phyloP scores from a whole-genome alignment of 2,113 vertebrate species.

The Cercocebus atys region DNA sequence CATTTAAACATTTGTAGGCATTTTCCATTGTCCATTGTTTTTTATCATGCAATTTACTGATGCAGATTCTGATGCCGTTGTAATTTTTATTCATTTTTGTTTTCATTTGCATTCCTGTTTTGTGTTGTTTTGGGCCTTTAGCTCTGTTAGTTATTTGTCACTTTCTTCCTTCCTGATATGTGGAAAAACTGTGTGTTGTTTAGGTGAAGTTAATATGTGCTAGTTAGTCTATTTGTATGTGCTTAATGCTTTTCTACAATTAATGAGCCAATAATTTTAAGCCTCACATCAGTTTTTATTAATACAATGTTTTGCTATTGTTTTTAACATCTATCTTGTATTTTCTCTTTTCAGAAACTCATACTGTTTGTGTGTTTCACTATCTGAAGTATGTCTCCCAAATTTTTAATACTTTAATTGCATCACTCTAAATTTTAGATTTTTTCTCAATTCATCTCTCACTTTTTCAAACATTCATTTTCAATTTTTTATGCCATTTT shows the following conservation, averaged over 20 bases:
- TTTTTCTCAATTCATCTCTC: not conserved
- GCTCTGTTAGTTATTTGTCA: not conserved
- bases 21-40: not conserved
- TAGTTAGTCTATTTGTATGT: fast-evolving
- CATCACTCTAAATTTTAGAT: not conserved
- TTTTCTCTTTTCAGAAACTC: not conserved
- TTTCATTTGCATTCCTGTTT: not conserved
- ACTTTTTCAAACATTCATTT: not conserved
- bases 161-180: not conserved
- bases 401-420: not conserved
- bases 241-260: not conserved
- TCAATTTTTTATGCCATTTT: not conserved
- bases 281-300: too few relatives aligned
- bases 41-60: not conserved
- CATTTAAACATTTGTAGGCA: not conserved
- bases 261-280: not conserved
- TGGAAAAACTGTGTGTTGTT: not conserved
- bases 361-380: not conserved
- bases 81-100: not conserved
- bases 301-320: not conserved
- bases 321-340: not conserved
- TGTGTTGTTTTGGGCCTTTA: not conserved
- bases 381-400: not conserved
- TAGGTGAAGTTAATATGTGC: not conserved
- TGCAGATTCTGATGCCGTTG: not conserved